Conservation (phyloP, 2,113 vertebrate species). For the Crotophaga sulcirostris region DNA sequence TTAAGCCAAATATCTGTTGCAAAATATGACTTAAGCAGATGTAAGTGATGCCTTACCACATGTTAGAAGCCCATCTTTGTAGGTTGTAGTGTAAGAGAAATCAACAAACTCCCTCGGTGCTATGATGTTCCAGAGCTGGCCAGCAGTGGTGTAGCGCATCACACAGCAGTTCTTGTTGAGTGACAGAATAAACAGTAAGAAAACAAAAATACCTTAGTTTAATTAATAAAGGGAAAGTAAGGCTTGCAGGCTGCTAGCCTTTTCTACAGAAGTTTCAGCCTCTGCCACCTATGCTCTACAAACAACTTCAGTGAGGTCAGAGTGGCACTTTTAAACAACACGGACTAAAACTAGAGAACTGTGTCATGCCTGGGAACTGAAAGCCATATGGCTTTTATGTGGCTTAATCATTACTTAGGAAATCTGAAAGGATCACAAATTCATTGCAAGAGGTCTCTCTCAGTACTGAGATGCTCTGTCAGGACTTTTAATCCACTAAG, state of each 20-base stretch:
- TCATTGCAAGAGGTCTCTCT: neutral
- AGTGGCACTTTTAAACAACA: neutral
- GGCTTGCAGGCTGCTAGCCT: neutral
- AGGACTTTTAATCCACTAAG: neutral
- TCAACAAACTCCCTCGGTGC: constrained; percentile 87
- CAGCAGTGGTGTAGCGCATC: constrained; percentile 85
- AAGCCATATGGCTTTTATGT: neutral
- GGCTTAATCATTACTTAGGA: neutral
- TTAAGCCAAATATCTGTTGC: neutral
- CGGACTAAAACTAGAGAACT: neutral
- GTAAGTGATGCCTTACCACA: constrained; percentile 76
- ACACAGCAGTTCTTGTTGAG: constrained; percentile 81
- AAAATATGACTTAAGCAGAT: neutral
- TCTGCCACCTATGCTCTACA: neutral
- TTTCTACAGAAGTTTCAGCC: neutral
- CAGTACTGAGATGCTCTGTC: neutral
- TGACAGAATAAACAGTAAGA: neutral
- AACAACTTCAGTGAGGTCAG: neutral
- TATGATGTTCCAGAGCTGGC: constrained; percentile 86
- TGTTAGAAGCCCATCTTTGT: constrained; percentile 81
- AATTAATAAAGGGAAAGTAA: neutral
- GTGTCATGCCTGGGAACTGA: neutral
- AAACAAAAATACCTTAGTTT: neutral
- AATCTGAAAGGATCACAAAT: neutral
- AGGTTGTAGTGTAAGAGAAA: constrained; percentile 85